Conservation (phyloP, 1,140 invertebrate genomes). For the Chrysomallon squamiferum region DNA sequence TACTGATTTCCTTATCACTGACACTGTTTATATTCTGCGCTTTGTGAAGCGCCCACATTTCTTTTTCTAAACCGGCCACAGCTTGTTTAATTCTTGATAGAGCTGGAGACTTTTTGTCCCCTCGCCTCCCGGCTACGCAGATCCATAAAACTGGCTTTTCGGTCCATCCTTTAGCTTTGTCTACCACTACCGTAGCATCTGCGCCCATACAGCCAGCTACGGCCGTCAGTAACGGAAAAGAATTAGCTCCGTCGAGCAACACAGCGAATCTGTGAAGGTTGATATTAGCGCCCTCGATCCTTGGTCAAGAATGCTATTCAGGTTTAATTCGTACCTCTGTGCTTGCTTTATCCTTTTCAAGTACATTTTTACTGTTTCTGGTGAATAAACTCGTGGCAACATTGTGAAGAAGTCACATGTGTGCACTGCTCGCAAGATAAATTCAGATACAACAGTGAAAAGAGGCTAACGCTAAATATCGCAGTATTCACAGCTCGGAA, state of each 20-base stretch:
- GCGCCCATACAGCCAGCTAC: slow-evolving; percentile 17
- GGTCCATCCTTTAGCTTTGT: slow-evolving; percentile 9
- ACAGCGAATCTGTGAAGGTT: slow-evolving; percentile 5
- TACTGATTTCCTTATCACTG: not conserved
- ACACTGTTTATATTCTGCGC: not conserved
- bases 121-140: slow-evolving; percentile 10
- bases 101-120: slow-evolving; percentile 11
- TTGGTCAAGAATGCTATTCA: slow-evolving; percentile 13
- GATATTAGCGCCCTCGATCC: slow-evolving; percentile 5
- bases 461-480: no score
- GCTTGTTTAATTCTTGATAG: slow-evolving; percentile 10
- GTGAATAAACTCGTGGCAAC: not conserved
- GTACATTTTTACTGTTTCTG: slow-evolving; percentile 10
- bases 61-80: slow-evolving; percentile 8
- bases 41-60: slow-evolving; percentile 7
- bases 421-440: no score
- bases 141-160: slow-evolving; percentile 10
- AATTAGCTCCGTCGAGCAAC: slow-evolving; percentile 10
- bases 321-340: slow-evolving; percentile 8
- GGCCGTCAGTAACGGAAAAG: slow-evolving; percentile 15
- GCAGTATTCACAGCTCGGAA: no score
- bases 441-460: no score
- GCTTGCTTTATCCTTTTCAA: slow-evolving; percentile 15
- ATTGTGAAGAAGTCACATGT: not conserved
- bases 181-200: slow-evolving; percentile 7